These are phyloP conservation scores for Sesia bembeciformis DNA, from an alignment of 2,888 invertebrate genomes.

Conservation along the genomic window DNA sequence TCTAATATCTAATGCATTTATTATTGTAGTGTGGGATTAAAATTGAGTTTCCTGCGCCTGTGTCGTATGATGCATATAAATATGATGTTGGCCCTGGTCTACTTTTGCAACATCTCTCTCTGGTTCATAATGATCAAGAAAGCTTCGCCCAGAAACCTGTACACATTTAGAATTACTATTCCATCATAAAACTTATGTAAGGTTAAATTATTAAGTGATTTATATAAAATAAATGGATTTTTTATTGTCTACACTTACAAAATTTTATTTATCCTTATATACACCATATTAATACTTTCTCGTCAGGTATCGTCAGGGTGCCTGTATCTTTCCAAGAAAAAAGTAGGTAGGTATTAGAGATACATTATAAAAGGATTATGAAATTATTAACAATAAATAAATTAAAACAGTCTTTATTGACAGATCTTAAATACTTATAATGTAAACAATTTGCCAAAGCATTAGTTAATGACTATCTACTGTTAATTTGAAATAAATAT, in stretches of 20 bases:
- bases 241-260: neutral
- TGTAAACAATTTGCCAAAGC: neutral
- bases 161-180: slow-evolving; percentile 40
- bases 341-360: too few relatives aligned
- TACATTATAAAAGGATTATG: too few relatives aligned
- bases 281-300: too few relatives aligned
- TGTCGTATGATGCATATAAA: slow-evolving; percentile 56
- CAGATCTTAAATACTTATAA: slow-evolving; percentile 33
- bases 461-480: neutral
- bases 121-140: slow-evolving; percentile 61
- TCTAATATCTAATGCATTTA: neutral
- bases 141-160: slow-evolving; percentile 39
- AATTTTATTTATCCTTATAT: too few relatives aligned
- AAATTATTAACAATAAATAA: neutral
- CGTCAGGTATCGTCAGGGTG: too few relatives aligned
- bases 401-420: slow-evolving; percentile 59
- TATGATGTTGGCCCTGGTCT: slow-evolving; percentile 55
- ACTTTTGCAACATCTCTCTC: slow-evolving; percentile 58
- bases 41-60: slow-evolving; percentile 53
- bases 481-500: neutral
- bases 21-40: slow-evolving; percentile 52
- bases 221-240: slow-evolving; percentile 2
- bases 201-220: neutral
- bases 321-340: too few relatives aligned
- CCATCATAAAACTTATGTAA: slow-evolving; percentile 13